Evolutionary conservation across 2,797 vertebrate species (phyloP).

Genomic region (Centroberyx gerrardi): DNA sequence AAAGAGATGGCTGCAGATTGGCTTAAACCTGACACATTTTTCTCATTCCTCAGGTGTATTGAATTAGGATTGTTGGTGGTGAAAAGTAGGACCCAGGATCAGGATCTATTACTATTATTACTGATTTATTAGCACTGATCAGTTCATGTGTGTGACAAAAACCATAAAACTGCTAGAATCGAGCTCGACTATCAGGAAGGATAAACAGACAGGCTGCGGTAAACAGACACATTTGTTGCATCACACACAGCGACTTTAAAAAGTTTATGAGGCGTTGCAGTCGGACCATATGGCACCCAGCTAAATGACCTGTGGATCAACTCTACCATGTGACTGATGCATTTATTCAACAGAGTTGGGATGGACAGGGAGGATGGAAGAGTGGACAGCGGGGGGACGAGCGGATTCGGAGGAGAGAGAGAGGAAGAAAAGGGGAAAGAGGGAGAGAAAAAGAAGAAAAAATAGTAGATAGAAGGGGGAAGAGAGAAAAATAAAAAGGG

Average conservation of each 20-base stretch:
- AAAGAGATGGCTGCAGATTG: constrained; percentile 1
- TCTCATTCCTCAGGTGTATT: constrained; percentile 11
- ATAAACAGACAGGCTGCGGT: neutral
- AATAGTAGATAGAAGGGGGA: too few relatives aligned
- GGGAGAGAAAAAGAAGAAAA: neutral
- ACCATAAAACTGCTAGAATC: neutral
- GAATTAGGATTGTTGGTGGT: neutral
- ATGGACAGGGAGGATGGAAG: constrained; percentile 25
- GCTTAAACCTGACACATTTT: constrained; percentile 19
- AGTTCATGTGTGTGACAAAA: constrained; percentile 1
- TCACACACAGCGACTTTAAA: constrained; percentile 39
- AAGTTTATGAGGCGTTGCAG: constrained; percentile 57
- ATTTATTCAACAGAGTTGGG: constrained; percentile 71
- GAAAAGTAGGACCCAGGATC: constrained; percentile 2
- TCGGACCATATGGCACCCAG: constrained; percentile 64
- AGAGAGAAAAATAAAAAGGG: neutral
- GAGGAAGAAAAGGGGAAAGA: neutral
- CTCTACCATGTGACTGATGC: constrained; percentile 62
- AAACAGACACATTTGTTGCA: constrained; percentile 24
- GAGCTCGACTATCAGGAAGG: neutral
- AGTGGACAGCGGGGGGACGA: constrained; percentile 39
- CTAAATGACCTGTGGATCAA: constrained; percentile 67
- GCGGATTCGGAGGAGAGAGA: constrained; percentile 18
- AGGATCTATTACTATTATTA: neutral
- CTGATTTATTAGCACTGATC: neutral